Percentiles rank a stretch among this genome's conserved stretches.
phyloP scores from a whole-genome alignment of 2,888 invertebrate genomes.

The Phasia obesa region DNA sequence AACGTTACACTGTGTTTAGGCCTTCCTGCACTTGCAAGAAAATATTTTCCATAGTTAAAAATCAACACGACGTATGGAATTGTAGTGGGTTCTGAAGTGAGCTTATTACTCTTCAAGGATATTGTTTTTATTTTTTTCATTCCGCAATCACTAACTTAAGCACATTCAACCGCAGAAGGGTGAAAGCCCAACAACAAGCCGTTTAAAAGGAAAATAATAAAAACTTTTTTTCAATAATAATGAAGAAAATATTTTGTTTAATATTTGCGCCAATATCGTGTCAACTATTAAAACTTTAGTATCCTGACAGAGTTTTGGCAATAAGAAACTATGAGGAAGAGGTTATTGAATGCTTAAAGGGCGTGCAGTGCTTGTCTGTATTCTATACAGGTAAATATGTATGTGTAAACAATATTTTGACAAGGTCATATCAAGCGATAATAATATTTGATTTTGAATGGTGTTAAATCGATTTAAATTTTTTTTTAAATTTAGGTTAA shows the following conservation, averaged over 20 bases:
- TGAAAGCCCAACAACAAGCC: not conserved
- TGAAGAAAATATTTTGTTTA: conserved; percentile 16
- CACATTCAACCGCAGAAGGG: conserved; percentile 5
- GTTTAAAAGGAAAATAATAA: not conserved
- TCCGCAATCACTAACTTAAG: conserved; percentile 12
- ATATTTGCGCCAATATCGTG: conserved; percentile 38
- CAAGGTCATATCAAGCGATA: conserved; percentile 34
- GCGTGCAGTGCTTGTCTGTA: not conserved
- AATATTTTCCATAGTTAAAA: conserved; percentile 28
- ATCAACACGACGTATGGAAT: conserved; percentile 24
- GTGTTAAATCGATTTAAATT: conserved; percentile 25
- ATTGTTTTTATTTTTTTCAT: conserved; percentile 16
- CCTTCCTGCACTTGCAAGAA: not conserved
- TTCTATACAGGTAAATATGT: not conserved
- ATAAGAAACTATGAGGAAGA: not conserved
- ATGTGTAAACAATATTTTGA: conserved; percentile 30
- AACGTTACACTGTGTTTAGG: not conserved
- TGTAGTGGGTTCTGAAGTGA: conserved; percentile 50
- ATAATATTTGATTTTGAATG: not conserved
- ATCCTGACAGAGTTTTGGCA: conserved; percentile 52
- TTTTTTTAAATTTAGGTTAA: not conserved
- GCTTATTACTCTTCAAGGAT: conserved; percentile 38
- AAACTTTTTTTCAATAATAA: conserved; percentile 30
- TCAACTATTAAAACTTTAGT: conserved; percentile 37
- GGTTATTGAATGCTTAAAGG: conserved; percentile 23